These are phyloP conservation scores for Columba livia DNA, from an alignment of 2,113 vertebrate species.

Conservation along the genomic window DNA sequence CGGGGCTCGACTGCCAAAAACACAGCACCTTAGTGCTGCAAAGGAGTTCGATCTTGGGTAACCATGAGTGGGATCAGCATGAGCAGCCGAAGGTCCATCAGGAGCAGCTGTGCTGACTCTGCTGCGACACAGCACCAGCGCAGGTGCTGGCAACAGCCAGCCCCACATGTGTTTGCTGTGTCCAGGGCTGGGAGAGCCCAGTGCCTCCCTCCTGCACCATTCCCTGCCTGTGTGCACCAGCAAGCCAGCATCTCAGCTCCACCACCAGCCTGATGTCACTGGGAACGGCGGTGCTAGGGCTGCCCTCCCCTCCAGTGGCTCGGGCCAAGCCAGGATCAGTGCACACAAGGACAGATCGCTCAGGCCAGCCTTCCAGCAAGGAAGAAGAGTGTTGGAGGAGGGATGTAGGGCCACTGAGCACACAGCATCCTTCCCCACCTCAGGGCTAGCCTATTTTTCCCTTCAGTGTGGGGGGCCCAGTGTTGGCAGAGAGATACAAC, in stretches of 20 bases:
- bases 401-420: accelerated
- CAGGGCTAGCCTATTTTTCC: background rate
- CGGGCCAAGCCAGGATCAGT: background rate
- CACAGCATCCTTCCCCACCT: background rate
- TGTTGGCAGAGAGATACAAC: background rate
- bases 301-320: accelerated
- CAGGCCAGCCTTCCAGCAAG: background rate
- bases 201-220: background rate
- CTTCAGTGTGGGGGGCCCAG: accelerated
- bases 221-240: accelerated
- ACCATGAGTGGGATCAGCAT: background rate
- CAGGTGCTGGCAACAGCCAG: background rate
- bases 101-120: background rate
- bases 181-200: background rate
- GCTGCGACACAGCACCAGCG: background rate
- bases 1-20: accelerated
- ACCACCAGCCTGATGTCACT: background rate
- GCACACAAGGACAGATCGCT: background rate
- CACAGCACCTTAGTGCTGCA: accelerated
- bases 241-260: no score
- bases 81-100: background rate
- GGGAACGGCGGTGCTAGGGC: background rate
- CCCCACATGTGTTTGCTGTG: accelerated
- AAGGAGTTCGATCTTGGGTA: accelerated
- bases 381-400: background rate